Evolutionary conservation across 2,797 vertebrate genomes (phyloP).

Genomic region (Gastrophryne carolinensis): DNA sequence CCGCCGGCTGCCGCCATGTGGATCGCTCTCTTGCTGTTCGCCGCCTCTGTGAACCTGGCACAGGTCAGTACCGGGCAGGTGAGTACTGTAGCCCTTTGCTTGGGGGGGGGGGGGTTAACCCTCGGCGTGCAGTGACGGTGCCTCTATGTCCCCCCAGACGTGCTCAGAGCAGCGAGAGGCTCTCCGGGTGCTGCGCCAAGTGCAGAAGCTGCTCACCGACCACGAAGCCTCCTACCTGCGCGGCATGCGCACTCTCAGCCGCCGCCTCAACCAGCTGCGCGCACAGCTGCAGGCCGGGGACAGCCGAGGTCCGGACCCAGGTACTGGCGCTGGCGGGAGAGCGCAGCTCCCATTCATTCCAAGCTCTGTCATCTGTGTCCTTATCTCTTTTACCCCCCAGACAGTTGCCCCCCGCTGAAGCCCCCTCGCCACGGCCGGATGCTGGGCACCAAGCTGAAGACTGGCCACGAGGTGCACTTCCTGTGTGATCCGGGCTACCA

Average conservation of each 20-base stretch:
- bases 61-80: slow-evolving; percentile 1
- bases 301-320: slow-evolving; percentile 67
- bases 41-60: no score
- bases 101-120: no score
- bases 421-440: slow-evolving; percentile 69
- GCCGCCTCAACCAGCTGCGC: slow-evolving; percentile 80
- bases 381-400: slow-evolving; percentile 55
- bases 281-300: slow-evolving; percentile 61
- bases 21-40: not conserved
- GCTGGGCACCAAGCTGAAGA: slow-evolving; percentile 67
- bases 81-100: no score
- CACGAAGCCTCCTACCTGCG: slow-evolving; percentile 79
- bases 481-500: slow-evolving; percentile 72
- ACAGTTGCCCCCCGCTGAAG: slow-evolving; percentile 67
- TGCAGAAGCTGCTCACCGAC: slow-evolving; percentile 79
- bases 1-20: no score
- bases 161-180: slow-evolving; percentile 74
- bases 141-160: slow-evolving; percentile 62
- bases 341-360: no score
- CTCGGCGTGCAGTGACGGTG: not conserved
- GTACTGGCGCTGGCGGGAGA: no score
- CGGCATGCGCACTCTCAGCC: slow-evolving; percentile 70
- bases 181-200: slow-evolving; percentile 72
- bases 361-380: not conserved
- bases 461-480: slow-evolving; percentile 82